Base-by-base conservation (phyloP, 2,797 vertebrate species). In the Enteromius argenteus region DNA sequence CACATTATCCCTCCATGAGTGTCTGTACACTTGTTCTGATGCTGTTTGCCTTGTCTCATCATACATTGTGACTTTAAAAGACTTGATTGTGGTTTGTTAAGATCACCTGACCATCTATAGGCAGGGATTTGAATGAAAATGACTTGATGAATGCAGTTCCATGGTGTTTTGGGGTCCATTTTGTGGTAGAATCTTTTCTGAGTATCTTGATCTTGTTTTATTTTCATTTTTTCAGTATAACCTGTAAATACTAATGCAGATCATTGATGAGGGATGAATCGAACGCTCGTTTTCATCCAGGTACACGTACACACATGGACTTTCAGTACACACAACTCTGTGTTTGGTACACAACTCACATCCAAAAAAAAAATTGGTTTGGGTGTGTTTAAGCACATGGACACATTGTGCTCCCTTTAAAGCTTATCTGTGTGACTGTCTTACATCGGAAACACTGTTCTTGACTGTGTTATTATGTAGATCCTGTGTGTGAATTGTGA, bases 111-210 rank as follows among this genome's bases (percentile, higher is more conserved):
- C 67, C 10, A 11, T 76, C 69, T 21, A 27, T 42, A 68, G 74
- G 49, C 46, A 30, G 60, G 23, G 80, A 85, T 84, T 30, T 32
- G 79, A 86, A 85, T 44, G 10, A 62, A 72, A 85, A 74, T 86
- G 44, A 73, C 71, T 80, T 78, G 68, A 66, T 73, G 75, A 84
- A 89, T 80, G 86, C 87, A 87, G 87, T 76, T 84, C 46, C 44
- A 51, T 90, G 88, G 88, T 74, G 80, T 79, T 66, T 90, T 83
- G 49, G 76, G 80, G 87, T 87, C 88, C 86, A 84, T 85, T 89
- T 89, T 82, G 89, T 92, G 87, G 82, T 56, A n/a, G 83, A 90
- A 91, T 92, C 78, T 90, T 86, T 92, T 90, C 87, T 91, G 89
- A 88, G 86, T 89, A 87, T 89, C 90, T 79, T 79, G 44, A 72